Evolutionary conservation across 2,888 invertebrate species (phyloP), one percentile per base, ranked within the genome.

Genomic region (Hemaris fuciformis): DNA sequence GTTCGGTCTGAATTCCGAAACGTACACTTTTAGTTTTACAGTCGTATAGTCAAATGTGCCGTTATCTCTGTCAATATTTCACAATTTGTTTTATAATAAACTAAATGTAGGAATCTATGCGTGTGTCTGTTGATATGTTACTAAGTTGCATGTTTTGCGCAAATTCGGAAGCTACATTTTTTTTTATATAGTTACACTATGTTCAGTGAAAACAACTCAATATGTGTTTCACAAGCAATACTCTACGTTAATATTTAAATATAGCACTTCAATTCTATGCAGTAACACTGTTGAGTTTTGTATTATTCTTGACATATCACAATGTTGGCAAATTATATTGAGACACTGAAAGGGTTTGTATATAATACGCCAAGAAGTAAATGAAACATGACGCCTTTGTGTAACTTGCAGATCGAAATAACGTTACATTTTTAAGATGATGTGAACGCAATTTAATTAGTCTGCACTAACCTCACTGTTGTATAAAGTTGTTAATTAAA

Each of bases 331-430:
- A 38, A 23, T 23, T 42, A 23, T 23, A 6, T 46, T 25, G 13
- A 46, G n/a, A 46, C 25, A 46, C 25, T 7, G 46, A 46, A 46
- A 46, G 46, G 46, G 53, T 53, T 31, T 53, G 27, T 31, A 18
- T 18, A 31, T 53, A 53, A 1, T 27, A 63, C 20, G n/a, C 53
- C 58, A 56, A 62, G 61, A 60, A 63, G 57, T 31, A 20, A 62
- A 41, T 62, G 10, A 31, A 31, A 53, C 31, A 20, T 53, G 31
- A 53, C 18, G 31, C 53, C 53, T 65, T 64, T 67, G 57, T 64
- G 53, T 61, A 64, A 66, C 69, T 73, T 73, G 63, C 69, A 78
- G 80, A 80, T 79, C 71, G 71, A 79, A 79, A 75, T 68, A 73
- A 75, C 71, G 62, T 72, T 66, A 72, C 66, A 70, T 75, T 74